phyloP scores from a whole-genome alignment of 2,113 vertebrate genomes.

The Gracilinanus agilis region DNA sequence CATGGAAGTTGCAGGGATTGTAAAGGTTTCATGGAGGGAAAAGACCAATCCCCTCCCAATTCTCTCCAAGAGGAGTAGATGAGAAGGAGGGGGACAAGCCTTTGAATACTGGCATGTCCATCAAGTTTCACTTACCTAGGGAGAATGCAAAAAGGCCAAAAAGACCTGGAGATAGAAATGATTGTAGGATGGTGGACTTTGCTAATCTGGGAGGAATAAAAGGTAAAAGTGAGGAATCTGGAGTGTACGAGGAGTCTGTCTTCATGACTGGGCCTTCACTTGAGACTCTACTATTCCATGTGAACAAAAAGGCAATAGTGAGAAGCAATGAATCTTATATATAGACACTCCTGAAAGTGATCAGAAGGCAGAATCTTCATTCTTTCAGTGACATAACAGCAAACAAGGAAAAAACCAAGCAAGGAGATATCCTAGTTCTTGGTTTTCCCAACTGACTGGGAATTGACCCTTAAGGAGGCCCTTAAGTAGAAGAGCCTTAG shows the following conservation, averaged over 20 bases:
- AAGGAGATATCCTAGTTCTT: not conserved
- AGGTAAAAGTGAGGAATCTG: not conserved
- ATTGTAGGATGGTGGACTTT: not conserved
- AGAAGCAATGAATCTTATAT: not conserved
- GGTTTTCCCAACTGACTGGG: not conserved
- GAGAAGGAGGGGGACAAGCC: not conserved
- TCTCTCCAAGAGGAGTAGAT: not conserved
- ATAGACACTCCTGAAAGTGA: not conserved
- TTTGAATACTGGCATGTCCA: not conserved
- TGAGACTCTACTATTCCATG: not conserved
- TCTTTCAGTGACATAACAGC: not conserved
- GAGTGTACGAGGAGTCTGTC: not conserved
- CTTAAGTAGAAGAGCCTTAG: not conserved
- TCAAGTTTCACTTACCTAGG: not conserved
- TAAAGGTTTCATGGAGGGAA: not conserved
- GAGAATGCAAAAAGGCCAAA: not conserved
- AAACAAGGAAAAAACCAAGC: not conserved
- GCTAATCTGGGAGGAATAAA: not conserved
- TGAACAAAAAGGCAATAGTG: not conserved
- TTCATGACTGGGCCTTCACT: not conserved
- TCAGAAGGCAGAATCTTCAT: not conserved
- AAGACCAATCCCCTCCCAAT: not conserved
- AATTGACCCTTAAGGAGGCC: not conserved
- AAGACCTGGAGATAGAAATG: not conserved
- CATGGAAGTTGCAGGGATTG: not conserved